phyloP scores from a whole-genome alignment of 2,113 vertebrate genomes.

The Xyrauchen texanus region DNA sequence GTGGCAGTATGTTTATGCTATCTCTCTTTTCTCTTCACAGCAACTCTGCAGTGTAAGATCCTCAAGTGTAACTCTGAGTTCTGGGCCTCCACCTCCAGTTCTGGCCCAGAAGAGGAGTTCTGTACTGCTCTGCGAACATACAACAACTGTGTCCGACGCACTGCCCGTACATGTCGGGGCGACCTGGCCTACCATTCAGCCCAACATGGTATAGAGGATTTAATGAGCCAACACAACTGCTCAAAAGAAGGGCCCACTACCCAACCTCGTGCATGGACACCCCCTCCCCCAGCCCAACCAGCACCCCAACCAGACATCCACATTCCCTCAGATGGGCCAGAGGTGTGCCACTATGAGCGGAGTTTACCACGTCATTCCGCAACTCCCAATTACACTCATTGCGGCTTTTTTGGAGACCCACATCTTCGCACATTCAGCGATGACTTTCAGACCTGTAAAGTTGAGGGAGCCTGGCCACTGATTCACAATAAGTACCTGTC shows the following conservation, averaged over 20 bases:
- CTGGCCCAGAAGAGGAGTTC: conserved; percentile 84
- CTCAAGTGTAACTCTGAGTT: conserved; percentile 98
- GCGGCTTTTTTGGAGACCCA: conserved; percentile 93
- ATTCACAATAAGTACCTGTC: conserved; percentile 97
- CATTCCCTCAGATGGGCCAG: conserved; percentile 86
- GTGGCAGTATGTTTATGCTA: conserved; percentile 13
- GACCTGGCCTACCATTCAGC: conserved; percentile 96
- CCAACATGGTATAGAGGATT: conserved; percentile 96
- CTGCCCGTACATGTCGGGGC: conserved; percentile 90
- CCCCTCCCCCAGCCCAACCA: conserved; percentile 65
- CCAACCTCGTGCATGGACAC: conserved; percentile 73
- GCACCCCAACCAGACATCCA: conserved; percentile 79
- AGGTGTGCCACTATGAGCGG: conserved; percentile 91
- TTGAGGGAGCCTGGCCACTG: conserved; percentile 94
- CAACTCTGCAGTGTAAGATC: conserved; percentile 90
- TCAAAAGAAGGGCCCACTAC: conserved; percentile 90
- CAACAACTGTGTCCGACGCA: conserved; percentile 88
- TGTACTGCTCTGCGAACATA: conserved; percentile 89
- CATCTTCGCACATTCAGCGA: conserved; percentile 94
- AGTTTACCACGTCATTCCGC: conserved; percentile 80
- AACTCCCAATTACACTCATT: conserved; percentile 92
- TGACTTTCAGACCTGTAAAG: conserved; percentile 93
- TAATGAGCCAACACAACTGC: conserved; percentile 97
- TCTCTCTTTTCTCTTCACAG: conserved; percentile 65
- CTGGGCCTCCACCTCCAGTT: conserved; percentile 84